Evolutionary conservation across 2,888 invertebrate species (phyloP).

Genomic region (Tipula unca): DNA sequence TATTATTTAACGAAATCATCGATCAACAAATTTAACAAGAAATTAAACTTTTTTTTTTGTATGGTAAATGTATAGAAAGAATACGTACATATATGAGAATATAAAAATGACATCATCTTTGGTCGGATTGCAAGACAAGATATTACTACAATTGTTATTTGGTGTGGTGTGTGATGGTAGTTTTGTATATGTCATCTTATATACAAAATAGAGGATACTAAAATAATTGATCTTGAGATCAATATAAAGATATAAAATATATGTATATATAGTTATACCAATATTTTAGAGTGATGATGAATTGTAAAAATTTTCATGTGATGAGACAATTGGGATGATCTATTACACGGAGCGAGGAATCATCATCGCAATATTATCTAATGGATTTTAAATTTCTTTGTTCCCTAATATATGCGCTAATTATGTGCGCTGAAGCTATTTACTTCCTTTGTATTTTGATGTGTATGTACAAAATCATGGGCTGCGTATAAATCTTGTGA

Average conservation of each 20-base stretch:
- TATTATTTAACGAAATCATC: slow-evolving; percentile 1
- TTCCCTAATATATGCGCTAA: not conserved
- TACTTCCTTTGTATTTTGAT: not conserved
- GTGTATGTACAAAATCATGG: not conserved
- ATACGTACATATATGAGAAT: not conserved
- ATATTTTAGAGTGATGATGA: not conserved
- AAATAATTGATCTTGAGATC: not conserved
- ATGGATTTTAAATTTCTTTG: not conserved
- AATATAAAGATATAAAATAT: not conserved
- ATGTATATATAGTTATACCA: not conserved
- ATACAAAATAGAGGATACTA: not conserved
- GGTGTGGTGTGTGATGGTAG: not conserved
- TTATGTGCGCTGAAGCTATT: not conserved
- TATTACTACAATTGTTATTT: not conserved
- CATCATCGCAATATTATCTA: not conserved
- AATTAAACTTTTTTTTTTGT: not conserved
- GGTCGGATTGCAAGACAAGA: not conserved
- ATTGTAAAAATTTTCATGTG: not conserved
- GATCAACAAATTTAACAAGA: not conserved
- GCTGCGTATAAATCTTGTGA: not conserved
- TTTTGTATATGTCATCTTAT: not conserved
- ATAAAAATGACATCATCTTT: not conserved
- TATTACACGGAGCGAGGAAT: not conserved
- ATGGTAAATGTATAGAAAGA: not conserved
- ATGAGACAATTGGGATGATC: not conserved